A percentile compares a stretch with the other conserved stretches of the same genome.
Conservation (phyloP, 2,113 vertebrate genomes). For the Strigops habroptila region DNA sequence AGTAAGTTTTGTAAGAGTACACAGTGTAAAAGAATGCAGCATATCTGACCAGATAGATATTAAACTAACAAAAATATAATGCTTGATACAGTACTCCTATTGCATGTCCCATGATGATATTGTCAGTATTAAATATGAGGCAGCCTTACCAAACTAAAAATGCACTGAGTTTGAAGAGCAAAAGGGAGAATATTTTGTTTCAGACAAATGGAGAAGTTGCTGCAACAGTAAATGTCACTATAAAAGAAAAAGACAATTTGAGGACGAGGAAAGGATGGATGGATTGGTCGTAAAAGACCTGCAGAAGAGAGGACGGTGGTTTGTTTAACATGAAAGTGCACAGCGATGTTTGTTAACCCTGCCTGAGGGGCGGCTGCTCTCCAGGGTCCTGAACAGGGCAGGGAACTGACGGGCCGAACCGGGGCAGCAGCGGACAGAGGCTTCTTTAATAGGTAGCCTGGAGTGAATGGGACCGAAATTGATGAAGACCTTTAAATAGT, state of each 20-base stretch:
- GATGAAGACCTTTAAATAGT: rapidly evolving
- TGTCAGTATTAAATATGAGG: background rate
- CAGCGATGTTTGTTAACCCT: rapidly evolving
- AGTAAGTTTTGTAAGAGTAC: background rate
- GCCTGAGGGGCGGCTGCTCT: background rate
- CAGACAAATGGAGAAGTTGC: background rate
- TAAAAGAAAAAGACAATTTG: background rate
- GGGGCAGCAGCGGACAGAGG: rapidly evolving
- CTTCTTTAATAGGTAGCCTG: background rate
- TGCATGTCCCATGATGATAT: too few species aligned
- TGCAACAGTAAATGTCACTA: background rate
- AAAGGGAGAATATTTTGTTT: background rate
- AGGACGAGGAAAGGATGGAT: background rate
- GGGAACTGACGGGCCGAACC: rapidly evolving
- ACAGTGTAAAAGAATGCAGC: background rate
- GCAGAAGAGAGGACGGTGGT: rapidly evolving
- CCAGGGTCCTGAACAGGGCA: conserved; percentile 20
- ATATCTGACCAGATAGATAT: background rate
- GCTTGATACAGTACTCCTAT: background rate
- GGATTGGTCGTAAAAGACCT: rapidly evolving
- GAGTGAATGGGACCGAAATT: too few species aligned
- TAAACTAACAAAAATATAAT: background rate
- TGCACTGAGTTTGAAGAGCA: background rate
- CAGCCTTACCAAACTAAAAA: background rate
- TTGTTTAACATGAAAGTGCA: rapidly evolving